These are phyloP conservation scores for Diorhabda carinulata DNA, from an alignment of 1,140 invertebrate species.

Conservation along the genomic window DNA sequence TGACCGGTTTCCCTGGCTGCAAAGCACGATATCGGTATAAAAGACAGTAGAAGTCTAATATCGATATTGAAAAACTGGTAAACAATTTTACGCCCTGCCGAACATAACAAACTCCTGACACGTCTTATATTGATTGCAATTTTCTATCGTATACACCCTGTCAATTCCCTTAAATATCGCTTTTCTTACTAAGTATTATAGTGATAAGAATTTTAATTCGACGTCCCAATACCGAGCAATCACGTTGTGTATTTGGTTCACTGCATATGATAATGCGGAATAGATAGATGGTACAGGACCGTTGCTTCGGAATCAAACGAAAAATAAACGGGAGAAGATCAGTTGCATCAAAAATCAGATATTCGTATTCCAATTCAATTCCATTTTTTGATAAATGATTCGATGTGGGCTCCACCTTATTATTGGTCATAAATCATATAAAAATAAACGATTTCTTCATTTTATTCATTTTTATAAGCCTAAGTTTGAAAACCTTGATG, in stretches of 20 bases:
- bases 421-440: too few relatives aligned
- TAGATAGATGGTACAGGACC: too few relatives aligned
- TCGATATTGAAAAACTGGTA: slow-evolving; percentile 1
- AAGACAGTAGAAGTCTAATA: neutral
- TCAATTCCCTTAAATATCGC: slow-evolving; percentile 2
- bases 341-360: too few relatives aligned
- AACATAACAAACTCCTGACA: slow-evolving; percentile 2
- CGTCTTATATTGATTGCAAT: slow-evolving; percentile 1
- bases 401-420: too few relatives aligned
- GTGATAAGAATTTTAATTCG: slow-evolving; percentile 1
- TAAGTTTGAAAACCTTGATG: too few relatives aligned
- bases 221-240: slow-evolving; percentile 1
- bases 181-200: neutral
- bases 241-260: neutral
- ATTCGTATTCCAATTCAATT: too few relatives aligned
- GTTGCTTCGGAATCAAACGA: too few relatives aligned
- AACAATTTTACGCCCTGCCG: neutral
- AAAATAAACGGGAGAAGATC: too few relatives aligned
- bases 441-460: too few relatives aligned
- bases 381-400: too few relatives aligned
- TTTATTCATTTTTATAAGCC: too few relatives aligned
- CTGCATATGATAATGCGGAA: neutral
- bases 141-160: slow-evolving; percentile 1
- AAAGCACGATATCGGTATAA: neutral
- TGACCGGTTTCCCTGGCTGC: too few relatives aligned